Evolutionary conservation across 2,797 vertebrate species (phyloP).

Genomic region (Pelobates cultripes): DNA sequence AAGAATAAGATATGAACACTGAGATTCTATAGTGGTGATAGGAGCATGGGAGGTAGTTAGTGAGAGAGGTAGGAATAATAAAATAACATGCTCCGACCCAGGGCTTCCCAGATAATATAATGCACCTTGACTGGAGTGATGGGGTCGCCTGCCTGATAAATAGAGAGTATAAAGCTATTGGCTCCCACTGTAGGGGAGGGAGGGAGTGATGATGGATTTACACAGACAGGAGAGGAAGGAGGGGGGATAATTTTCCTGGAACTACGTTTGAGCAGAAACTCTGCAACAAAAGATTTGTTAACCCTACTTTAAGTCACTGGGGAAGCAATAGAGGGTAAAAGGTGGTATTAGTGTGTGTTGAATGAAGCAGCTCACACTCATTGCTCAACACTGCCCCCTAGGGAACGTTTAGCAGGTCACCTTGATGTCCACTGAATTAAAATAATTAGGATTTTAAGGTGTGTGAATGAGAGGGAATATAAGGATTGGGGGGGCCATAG

Average conservation of each 20-base stretch:
- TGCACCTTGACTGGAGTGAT: background rate
- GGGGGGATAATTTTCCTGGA: background rate
- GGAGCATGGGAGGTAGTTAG: background rate
- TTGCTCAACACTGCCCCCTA: no score
- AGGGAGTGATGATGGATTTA: background rate
- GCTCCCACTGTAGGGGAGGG: background rate
- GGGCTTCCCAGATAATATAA: background rate
- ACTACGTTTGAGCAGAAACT: background rate
- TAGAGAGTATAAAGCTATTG: background rate
- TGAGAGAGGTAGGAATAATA: background rate
- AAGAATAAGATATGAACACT: no score
- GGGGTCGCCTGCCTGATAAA: background rate
- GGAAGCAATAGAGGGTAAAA: background rate
- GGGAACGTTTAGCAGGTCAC: no score
- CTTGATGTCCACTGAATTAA: no score
- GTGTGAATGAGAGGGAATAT: no score
- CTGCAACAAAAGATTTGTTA: background rate
- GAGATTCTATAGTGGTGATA: background rate
- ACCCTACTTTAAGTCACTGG: background rate
- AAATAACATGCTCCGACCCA: background rate
- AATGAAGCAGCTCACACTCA: no score
- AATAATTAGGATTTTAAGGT: no score
- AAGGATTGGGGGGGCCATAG: no score
- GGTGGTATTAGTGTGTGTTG: no score
- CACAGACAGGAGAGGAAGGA: background rate